Base-by-base conservation (phyloP, 2,888 invertebrate species). In the Allophyes oxyacanthae region DNA sequence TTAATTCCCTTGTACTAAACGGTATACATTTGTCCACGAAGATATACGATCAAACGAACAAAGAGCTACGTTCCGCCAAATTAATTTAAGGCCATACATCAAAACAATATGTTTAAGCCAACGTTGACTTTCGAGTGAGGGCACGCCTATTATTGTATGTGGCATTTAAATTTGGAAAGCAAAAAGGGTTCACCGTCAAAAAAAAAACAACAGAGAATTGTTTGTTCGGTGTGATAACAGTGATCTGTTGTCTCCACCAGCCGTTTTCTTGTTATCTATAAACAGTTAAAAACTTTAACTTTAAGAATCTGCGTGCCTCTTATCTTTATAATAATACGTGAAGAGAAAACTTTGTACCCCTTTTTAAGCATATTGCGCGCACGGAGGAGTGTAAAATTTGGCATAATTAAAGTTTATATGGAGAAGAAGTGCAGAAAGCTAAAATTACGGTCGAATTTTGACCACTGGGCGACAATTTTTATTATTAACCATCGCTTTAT, bases 31-130 rank as follows among this genome's bases (percentile, higher is more conserved):
- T 75, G 77, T 76, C 55, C 63, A 55, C 46, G 53, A 65, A 71
- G 74, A 77, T 73, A 73, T 68, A 76, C 48, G 77, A 61, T 63
- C 62, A 43, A 53, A 66, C 49, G 62, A 75, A 78, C 79, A 78
- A 78, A 73, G 75, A 63, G 56, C 56, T 64, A 53, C 49, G 66
- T 66, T 55, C 64, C 61, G 75, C 45, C 73, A 67, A 75, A 79
- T 78, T 78, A 77, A 78, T 78, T 73, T 66, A 58, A 51, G 56
- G 66, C 43, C 64, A 64, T 79, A 71, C 62, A 68, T 78, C 78
- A 78, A 67, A 73, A 73, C 68, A 77, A 66, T 75, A 75, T 75
- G 76, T 75, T 64, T 61, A 58, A 63, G 56, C 62, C 60, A 48
- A 56, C 48, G 65, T 62, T 63, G 64, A 72, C 60, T 72, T 71